Base-by-base conservation (phyloP, 2,888 invertebrate genomes). In the Anthrax anthrax region DNA sequence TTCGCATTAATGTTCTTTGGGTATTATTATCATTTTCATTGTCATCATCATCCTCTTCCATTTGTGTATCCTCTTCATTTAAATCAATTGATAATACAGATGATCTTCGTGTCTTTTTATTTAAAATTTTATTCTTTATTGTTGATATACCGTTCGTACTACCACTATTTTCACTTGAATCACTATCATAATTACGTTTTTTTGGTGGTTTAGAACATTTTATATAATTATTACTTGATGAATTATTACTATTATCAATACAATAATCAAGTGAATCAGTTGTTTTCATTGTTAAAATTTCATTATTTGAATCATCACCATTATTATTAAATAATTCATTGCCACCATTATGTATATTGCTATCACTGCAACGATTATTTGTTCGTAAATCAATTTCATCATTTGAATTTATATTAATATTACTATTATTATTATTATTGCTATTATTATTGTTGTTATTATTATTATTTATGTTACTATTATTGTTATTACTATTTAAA, bases 101-200 rank as follows among this genome's bases (percentile, higher is more conserved):
- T n/a, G 57, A 56, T 29, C 56, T 52, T 19, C 57, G 48, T 16
- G 52, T 45, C 37, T 53, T 53, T 42, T 55, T 56, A 39, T 52
- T 54, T 44, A 53, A 55, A 39, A 52, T 54, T 32, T 9, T 32
- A 32, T 32, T 32, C 18, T 41, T 43, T 42, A 47, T 47, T 19
- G 19, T 5, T 44, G 47, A 39, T 41, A 45, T 34, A 18, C 48
- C 50, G 40, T 54, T 55, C 42, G 51, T 55, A 47, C 50, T 50
- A 47, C 54, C 52, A 44, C 53, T 52, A 41, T 49, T 47, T 23
- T 52, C 52, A 52, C 52, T 52, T 48, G 50, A 50, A 47, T 54
- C 48, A 59, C 56, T 54, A 44, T 68, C 67, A 47, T 60, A 68
- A 48, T 60, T 62, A 16, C 68, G 59, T 55, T 65, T 65, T 19